Conservation (phyloP, 2,888 invertebrate species). For the Diploptera punctata region DNA sequence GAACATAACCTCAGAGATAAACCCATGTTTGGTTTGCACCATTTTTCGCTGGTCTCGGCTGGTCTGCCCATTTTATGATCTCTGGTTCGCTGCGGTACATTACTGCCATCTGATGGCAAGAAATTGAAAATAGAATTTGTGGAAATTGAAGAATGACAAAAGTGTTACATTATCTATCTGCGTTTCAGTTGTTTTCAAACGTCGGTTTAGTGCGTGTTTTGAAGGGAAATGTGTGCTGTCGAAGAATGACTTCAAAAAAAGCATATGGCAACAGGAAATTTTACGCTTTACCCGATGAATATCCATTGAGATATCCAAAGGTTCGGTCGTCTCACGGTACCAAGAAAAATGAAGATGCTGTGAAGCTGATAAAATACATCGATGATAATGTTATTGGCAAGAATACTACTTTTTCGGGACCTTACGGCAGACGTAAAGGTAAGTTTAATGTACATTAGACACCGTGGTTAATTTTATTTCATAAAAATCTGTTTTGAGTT, state of each 20-base stretch:
- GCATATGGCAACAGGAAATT: slow-evolving; percentile 47
- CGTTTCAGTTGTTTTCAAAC: background rate
- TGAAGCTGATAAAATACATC: slow-evolving; percentile 77
- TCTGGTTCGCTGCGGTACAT: background rate
- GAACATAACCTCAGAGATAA: too few relatives aligned
- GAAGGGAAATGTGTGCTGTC: slow-evolving; percentile 12
- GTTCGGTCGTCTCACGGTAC: slow-evolving; percentile 48
- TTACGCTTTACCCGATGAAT: slow-evolving; percentile 49
- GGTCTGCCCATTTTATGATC: background rate
- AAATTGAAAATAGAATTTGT: background rate
- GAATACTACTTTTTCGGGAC: slow-evolving; percentile 80
- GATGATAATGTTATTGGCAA: slow-evolving; percentile 83
- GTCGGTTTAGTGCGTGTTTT: background rate
- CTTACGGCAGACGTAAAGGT: slow-evolving; percentile 85
- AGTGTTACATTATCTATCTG: background rate
- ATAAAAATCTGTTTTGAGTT: too few relatives aligned
- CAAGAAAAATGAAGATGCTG: slow-evolving; percentile 69
- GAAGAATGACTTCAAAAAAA: slow-evolving; percentile 43
- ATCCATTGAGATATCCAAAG: slow-evolving; percentile 45
- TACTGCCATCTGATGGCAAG: slow-evolving; percentile 8
- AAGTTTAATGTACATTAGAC: too few relatives aligned
- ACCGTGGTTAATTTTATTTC: too few relatives aligned
- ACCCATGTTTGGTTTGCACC: too few relatives aligned
- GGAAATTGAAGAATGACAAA: slow-evolving; percentile 13
- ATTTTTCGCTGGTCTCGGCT: too few relatives aligned